A percentile compares a stretch with the other conserved stretches of the same genome.
phyloP scores from a whole-genome alignment of 1,140 invertebrate genomes.

The Pantala flavescens region DNA sequence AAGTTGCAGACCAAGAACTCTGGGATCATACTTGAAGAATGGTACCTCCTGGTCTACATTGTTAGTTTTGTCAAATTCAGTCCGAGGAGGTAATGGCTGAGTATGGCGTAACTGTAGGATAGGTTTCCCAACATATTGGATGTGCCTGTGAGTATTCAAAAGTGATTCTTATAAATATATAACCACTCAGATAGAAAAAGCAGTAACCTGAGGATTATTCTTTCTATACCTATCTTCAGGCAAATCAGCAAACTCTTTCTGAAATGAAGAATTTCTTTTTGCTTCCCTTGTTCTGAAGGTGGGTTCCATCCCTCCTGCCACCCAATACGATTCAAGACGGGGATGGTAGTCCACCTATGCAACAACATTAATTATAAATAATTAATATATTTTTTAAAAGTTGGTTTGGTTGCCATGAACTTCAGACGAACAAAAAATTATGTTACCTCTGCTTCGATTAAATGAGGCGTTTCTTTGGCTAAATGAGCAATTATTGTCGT shows the following conservation, averaged over 20 bases:
- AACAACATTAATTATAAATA: too few relatives aligned
- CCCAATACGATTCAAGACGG: constrained; percentile 69
- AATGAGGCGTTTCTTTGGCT: constrained; percentile 8
- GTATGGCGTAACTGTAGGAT: constrained; percentile 50
- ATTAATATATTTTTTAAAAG: too few relatives aligned
- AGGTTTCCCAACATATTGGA: constrained; percentile 56
- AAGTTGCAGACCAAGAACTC: constrained; percentile 40
- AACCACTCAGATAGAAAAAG: not conserved
- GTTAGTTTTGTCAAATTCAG: constrained; percentile 42
- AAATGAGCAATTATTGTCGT: constrained; percentile 19
- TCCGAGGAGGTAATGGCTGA: constrained; percentile 50
- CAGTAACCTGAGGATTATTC: not conserved
- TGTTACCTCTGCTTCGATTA: constrained; percentile 8
- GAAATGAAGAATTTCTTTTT: constrained; percentile 29
- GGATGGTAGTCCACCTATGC: constrained; percentile 59
- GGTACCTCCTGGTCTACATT: constrained; percentile 44
- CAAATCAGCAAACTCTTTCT: constrained; percentile 37
- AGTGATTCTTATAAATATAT: not conserved
- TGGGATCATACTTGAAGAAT: constrained; percentile 44
- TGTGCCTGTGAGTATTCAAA: constrained; percentile 24
- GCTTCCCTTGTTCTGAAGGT: constrained; percentile 34
- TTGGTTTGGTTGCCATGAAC: too few relatives aligned
- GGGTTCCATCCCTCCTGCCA: constrained; percentile 53
- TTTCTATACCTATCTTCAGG: constrained; percentile 41
- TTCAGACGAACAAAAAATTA: too few relatives aligned